Percentiles rank a stretch among this genome's conserved stretches.
Conservation (phyloP, 2,797 vertebrate species). For the Chromobotia macracanthus region DNA sequence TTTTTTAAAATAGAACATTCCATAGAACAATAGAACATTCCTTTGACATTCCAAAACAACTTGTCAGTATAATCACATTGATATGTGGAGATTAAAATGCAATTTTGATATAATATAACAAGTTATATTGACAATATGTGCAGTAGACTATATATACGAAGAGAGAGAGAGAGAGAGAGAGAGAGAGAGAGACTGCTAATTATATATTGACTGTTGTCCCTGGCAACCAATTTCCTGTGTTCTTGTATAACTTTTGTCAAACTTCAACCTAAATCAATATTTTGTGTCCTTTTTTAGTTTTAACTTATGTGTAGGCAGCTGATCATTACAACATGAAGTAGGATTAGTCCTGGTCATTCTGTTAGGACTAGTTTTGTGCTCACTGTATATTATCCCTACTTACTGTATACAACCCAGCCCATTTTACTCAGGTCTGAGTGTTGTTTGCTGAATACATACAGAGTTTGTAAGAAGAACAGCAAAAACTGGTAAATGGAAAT, state of each 20-base stretch:
- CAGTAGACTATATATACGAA: no score
- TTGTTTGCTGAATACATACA: neutral
- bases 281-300: no score
- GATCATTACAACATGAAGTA: neutral
- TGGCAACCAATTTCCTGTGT: neutral
- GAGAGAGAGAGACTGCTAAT: neutral
- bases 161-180: no score
- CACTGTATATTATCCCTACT: no score
- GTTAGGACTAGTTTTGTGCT: no score
- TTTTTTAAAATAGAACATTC: slow-evolving; percentile 14
- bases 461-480: neutral
- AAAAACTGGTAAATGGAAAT: neutral
- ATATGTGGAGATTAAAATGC: no score
- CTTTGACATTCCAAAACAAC: neutral
- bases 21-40: neutral
- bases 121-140: no score
- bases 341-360: no score
- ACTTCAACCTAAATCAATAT: neutral
- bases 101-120: no score
- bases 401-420: no score
- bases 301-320: neutral
- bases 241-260: neutral
- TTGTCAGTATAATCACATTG: no score
- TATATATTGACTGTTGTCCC: neutral
- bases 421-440: neutral